phyloP scores from a whole-genome alignment of 2,888 invertebrate genomes.

The Myopa testacea region DNA sequence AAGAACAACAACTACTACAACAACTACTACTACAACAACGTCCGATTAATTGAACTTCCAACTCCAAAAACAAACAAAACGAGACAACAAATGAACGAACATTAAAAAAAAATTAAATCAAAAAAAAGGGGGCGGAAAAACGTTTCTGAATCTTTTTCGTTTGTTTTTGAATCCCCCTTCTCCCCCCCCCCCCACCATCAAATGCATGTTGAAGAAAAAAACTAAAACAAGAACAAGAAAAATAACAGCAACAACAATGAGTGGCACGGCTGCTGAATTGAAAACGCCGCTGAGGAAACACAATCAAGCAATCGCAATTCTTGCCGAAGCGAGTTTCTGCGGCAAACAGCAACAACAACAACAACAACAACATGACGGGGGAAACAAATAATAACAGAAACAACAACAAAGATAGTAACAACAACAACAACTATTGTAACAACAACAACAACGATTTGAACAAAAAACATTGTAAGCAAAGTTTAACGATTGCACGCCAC shows the following conservation, averaged over 20 bases:
- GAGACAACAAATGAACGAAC: not conserved
- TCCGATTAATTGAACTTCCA: conserved; percentile 20
- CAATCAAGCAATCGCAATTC: conserved; percentile 14
- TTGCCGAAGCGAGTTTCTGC: not conserved
- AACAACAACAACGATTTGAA: not conserved
- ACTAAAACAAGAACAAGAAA: not conserved
- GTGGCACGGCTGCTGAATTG: not conserved
- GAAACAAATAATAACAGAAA: not conserved
- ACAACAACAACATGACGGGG: conserved; percentile 7
- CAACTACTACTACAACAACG: not conserved
- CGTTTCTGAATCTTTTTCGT: too few relatives aligned
- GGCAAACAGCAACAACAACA: conserved; percentile 4
- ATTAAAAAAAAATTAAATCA: not conserved
- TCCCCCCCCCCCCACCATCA: too few relatives aligned
- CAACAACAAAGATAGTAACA: too few relatives aligned
- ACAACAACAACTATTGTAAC: too few relatives aligned
- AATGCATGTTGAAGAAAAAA: not conserved
- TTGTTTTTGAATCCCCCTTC: too few relatives aligned
- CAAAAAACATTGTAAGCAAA: not conserved
- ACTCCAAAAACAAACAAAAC: not conserved
- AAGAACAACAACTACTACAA: not conserved
- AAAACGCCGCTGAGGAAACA: not conserved
- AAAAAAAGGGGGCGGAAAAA: not conserved
- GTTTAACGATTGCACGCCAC: too few relatives aligned
- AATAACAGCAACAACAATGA: not conserved